Percentiles rank a stretch among this genome's conserved stretches.
phyloP scores from a whole-genome alignment of 1,140 invertebrate species.

The Euwallacea similis region DNA sequence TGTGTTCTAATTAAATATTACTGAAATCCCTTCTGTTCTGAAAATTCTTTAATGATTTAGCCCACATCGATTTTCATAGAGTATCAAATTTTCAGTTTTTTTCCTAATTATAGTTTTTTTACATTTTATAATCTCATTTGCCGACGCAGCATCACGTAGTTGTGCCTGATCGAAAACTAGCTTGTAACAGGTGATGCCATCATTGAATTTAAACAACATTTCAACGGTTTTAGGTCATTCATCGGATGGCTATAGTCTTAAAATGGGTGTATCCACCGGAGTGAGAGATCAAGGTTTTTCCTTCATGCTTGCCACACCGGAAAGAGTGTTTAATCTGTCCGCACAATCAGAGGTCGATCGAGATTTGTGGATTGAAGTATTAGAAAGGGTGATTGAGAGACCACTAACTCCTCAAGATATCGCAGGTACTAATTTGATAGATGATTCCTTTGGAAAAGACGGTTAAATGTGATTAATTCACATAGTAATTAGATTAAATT shows the following conservation, averaged over 20 bases:
- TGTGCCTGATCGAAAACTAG: no score
- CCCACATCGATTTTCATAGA: no score
- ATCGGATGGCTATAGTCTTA: conserved; percentile 73
- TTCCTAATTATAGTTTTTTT: no score
- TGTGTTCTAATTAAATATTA: no score
- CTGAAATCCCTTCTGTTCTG: no score
- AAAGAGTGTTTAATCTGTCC: conserved; percentile 80
- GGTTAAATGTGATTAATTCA: background rate
- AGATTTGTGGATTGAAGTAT: conserved; percentile 76
- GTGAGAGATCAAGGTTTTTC: conserved; percentile 74
- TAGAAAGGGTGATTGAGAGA: conserved; percentile 74
- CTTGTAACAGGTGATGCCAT: no score
- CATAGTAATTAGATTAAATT: no score
- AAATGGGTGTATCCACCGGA: conserved; percentile 65
- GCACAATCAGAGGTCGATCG: conserved; percentile 75
- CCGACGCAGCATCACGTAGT: no score
- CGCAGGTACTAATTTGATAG: conserved; percentile 58
- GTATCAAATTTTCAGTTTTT: no score
- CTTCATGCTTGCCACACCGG: conserved; percentile 86
- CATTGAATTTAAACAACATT: background rate
- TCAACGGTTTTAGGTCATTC: conserved; percentile 61
- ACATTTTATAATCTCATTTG: no score
- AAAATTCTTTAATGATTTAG: no score
- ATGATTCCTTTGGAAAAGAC: background rate
- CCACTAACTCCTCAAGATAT: conserved; percentile 79